Evolutionary conservation across 1,140 invertebrate genomes (phyloP).

Genomic region (Lasaia peninsularis): DNA sequence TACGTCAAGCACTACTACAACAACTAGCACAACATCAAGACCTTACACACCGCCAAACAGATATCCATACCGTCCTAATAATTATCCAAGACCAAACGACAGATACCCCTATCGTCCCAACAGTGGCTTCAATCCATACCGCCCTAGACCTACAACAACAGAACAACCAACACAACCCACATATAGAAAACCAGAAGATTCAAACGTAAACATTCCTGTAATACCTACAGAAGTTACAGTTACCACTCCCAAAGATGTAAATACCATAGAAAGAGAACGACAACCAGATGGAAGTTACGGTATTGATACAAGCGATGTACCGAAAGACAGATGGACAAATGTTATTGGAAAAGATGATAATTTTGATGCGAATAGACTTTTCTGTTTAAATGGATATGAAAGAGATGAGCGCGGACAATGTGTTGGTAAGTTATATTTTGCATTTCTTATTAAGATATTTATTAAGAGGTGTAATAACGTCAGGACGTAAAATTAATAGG

Average conservation of each 20-base stretch:
- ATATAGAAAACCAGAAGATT: slow-evolving; percentile 26
- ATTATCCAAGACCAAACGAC: neutral
- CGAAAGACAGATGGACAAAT: slow-evolving; percentile 53
- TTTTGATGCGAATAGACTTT: slow-evolving; percentile 43
- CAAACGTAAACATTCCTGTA: slow-evolving; percentile 30
- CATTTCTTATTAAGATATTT: neutral
- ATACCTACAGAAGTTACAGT: slow-evolving; percentile 38
- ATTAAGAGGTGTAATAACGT: no score
- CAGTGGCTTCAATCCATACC: neutral
- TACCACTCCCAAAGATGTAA: slow-evolving; percentile 26
- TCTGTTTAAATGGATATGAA: slow-evolving; percentile 60
- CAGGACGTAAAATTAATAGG: no score
- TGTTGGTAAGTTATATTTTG: slow-evolving; percentile 51
- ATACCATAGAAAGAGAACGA: slow-evolving; percentile 39
- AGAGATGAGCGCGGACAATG: slow-evolving; percentile 53
- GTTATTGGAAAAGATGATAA: slow-evolving; percentile 39
- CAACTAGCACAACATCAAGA: slow-evolving; percentile 3
- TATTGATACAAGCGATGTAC: slow-evolving; percentile 40
- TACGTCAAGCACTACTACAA: neutral
- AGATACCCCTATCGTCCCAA: neutral
- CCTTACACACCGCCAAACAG: neutral
- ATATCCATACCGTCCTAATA: neutral
- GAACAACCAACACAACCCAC: slow-evolving; percentile 21
- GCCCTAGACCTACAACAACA: slow-evolving; percentile 19
- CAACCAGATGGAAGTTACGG: slow-evolving; percentile 37